Base-by-base conservation (phyloP, 2,888 invertebrate genomes). In the Limenitis camilla region DNA sequence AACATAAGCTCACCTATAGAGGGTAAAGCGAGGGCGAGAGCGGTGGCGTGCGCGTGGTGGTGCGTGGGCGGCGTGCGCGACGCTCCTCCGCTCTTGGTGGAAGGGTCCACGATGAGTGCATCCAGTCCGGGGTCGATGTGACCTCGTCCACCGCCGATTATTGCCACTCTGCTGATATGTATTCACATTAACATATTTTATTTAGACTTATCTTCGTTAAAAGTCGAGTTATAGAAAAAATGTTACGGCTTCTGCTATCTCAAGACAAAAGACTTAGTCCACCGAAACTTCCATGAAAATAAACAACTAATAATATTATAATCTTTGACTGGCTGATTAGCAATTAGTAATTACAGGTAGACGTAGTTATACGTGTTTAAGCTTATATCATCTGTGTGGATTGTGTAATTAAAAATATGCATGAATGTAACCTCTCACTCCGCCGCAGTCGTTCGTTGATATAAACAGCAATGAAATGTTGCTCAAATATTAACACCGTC, bases 401-500 rank as follows among this genome's bases (percentile, higher is more conserved):
- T n/a, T n/a, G n/a, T n/a, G n/a, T n/a, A 19, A 19, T 2, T 19
- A 19, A 19, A 19, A 19, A 19, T 19, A 19, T 19, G 19, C 35
- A 36, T 4, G 9, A 10, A n/a, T 10, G 6, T 36, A 33, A 76
- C 85, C 74, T 74, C 58, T 81, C 78, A 53, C 78, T 77, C 31
- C 78, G 71, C 1, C 81, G 63, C 54, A 70, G 61, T 10, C 83
- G 63, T 61, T 85, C 92, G 70, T 93, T 92, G 39, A 93, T 89
- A 59, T 91, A 91, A 0, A 96, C 92, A 0, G 93, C 92, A 27
- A 95, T 91, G 77, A 98, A 97, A 49, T 94, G 92, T 63, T 93
- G 94, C 81, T 97, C 97, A 80, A 96, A 96, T 43, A 94, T 91
- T 51, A 96, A 78, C 61, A 96, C 92, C 78, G 94, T 89, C 90